Percentiles rank a stretch among this genome's conserved stretches.
phyloP scores from a whole-genome alignment of 2,797 vertebrate genomes.

The Microctenopoma steveboyesi region DNA sequence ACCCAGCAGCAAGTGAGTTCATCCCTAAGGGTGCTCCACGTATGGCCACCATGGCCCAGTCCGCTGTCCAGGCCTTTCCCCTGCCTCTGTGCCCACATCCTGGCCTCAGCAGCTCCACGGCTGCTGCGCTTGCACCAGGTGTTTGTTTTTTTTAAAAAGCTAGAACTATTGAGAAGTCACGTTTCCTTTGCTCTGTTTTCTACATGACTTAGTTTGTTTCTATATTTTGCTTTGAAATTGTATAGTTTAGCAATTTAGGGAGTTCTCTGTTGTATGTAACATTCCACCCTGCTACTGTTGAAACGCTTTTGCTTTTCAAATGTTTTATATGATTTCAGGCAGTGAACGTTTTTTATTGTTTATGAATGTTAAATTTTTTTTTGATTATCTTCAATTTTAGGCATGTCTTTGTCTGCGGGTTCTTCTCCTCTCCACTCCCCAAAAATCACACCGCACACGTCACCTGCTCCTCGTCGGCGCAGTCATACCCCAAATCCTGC shows the following conservation, averaged over 20 bases:
- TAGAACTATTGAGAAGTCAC: not conserved
- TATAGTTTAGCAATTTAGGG: conserved; percentile 12
- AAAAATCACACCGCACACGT: conserved; percentile 99
- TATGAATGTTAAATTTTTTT: not conserved
- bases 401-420: conserved; percentile 98
- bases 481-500: conserved; percentile 98
- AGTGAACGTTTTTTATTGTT: not conserved
- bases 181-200: conserved; percentile 3
- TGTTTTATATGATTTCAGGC: not conserved
- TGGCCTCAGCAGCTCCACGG: conserved; percentile 89
- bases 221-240: conserved; percentile 12
- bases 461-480: conserved; percentile 95
- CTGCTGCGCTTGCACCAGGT: conserved; percentile 95
- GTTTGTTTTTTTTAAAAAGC: conserved; percentile 19
- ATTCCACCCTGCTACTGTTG: not conserved
- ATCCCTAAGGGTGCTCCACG: conserved; percentile 97
- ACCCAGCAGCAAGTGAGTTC: conserved; percentile 97
- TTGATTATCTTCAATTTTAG: conserved; percentile 68
- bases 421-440: conserved; percentile 99
- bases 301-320: conserved; percentile 1
- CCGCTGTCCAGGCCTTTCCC: conserved; percentile 93
- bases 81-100: conserved; percentile 95
- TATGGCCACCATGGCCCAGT: conserved; percentile 93
- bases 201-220: conserved; percentile 34
- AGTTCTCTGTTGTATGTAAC: conserved; percentile 19